Conservation (phyloP, 23 tunicate species). For the Halocynthia aurantium region DNA sequence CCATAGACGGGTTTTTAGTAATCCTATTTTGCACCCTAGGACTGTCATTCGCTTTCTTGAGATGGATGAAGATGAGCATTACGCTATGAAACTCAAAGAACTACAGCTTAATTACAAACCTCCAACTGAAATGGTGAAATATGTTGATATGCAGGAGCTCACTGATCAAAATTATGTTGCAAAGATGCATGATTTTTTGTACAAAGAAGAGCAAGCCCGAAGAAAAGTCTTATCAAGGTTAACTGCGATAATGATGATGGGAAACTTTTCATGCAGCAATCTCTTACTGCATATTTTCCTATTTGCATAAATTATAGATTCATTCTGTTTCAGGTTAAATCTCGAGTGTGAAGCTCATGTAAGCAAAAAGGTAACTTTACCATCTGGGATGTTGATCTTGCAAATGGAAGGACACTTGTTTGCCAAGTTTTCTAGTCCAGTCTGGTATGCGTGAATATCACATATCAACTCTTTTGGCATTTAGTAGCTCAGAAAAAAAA, state of each 20-base stretch:
- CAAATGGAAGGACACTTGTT: background rate
- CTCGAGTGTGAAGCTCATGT: conserved; percentile 10
- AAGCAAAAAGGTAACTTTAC: background rate
- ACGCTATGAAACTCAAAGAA: background rate
- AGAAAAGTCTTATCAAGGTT: conserved; percentile 21
- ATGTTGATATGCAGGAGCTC: background rate
- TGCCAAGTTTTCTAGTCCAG: conserved; percentile 14
- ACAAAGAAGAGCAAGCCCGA: conserved; percentile 40
- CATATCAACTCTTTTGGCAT: too few species aligned
- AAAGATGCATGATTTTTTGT: conserved; percentile 47
- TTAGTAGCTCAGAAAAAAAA: background rate
- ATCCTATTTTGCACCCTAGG: background rate
- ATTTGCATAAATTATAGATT: background rate
- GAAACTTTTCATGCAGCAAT: background rate
- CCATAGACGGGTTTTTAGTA: too few species aligned
- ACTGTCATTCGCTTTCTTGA: conserved; percentile 2
- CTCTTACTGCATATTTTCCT: too few species aligned
- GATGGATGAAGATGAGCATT: background rate
- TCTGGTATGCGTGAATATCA: background rate
- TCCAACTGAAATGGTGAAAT: conserved; percentile 6
- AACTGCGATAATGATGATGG: background rate
- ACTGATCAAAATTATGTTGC: conserved; percentile 16
- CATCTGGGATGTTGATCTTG: background rate
- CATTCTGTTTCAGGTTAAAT: conserved; percentile 4
- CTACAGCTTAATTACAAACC: conserved; percentile 1